phyloP scores from a whole-genome alignment of 37 sponge, comb jelly and placozoan genomes.

The Bolinopsis microptera region DNA sequence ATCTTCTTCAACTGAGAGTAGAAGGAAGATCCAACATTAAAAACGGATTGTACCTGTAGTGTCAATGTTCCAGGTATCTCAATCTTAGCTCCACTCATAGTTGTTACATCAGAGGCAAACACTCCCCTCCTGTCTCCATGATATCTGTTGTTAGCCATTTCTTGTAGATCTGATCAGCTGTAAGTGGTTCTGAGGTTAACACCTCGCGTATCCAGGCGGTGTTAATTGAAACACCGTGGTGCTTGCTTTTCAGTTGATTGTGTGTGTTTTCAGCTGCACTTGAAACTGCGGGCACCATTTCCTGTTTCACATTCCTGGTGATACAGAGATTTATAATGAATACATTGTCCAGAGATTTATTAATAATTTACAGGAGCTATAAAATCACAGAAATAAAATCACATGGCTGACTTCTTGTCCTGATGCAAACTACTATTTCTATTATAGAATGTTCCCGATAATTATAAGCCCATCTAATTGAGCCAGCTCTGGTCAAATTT shows the following conservation, averaged over 20 bases:
- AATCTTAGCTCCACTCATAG: neutral
- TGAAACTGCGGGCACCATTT: neutral
- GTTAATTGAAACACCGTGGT: conserved; percentile 37
- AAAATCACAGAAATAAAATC: too few relatives aligned
- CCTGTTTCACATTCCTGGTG: neutral
- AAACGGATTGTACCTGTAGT: neutral
- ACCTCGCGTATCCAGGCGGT: neutral
- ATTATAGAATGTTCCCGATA: too few relatives aligned
- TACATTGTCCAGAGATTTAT: too few relatives aligned
- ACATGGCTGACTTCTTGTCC: too few relatives aligned
- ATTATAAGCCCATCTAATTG: too few relatives aligned
- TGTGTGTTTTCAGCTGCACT: neutral
- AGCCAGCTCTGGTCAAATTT: neutral
- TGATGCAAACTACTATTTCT: too few relatives aligned
- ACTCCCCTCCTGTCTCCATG: neutral
- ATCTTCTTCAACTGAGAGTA: conserved; percentile 56
- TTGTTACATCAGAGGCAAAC: neutral
- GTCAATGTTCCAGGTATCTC: conserved; percentile 9
- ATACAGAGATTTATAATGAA: too few relatives aligned
- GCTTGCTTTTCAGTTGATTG: neutral
- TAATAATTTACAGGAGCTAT: too few relatives aligned
- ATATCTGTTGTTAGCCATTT: conserved; percentile 32
- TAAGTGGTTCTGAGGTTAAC: neutral
- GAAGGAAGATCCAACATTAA: conserved; percentile 14
- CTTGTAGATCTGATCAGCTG: conserved; percentile 13